Base-by-base conservation (phyloP, 2,888 invertebrate species). In the Troides oblongomaculatus region DNA sequence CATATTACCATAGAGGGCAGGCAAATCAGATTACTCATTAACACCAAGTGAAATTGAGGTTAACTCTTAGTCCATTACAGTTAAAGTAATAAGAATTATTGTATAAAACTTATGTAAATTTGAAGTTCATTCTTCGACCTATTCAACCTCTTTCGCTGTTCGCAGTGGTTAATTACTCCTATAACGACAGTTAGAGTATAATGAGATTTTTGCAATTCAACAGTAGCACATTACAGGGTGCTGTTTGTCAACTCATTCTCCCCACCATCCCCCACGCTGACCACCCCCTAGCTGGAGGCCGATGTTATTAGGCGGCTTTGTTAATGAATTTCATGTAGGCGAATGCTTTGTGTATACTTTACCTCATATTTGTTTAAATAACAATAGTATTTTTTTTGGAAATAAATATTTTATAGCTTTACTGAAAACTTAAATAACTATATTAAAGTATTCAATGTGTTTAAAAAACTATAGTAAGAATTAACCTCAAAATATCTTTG, bases 161-260 rank as follows among this genome's bases (percentile, higher is more conserved):
- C 81, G 71, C 74, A 79, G 83, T 79, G 87, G 88, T 90, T 90
- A 90, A 91, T 92, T 91, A 91, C 90, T 89, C 88, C 87, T 90
- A 89, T 91, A 90, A 90, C 90, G 90, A 90, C 91, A 90, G 91
- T 90, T 91, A 91, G 91, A 90, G 83, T 83, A 89, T 90, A 92
- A 91, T 92, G 91, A 91, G 91, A 92, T 91, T 92, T 91, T 91
- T 92, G 90, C 89, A 91, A 91, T 91, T 92, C 90, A 89, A 90
- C 90, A 89, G 89, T 86, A 87, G 86, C 89, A 88, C 89, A 90
- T 89, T 89, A 90, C 87, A 83, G 86, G 86, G 85, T 80, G 84
- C 80, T 87, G 88, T 88, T 86, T 87, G 86, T 88, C 86, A 85
- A 79, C 82, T 81, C 78, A 79, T 79, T 53, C 66, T 66, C 67